A percentile compares a stretch with the other conserved stretches of the same genome.
Evolutionary conservation across 2,888 invertebrate species (phyloP).

Genomic region (Diabrotica balteata): DNA sequence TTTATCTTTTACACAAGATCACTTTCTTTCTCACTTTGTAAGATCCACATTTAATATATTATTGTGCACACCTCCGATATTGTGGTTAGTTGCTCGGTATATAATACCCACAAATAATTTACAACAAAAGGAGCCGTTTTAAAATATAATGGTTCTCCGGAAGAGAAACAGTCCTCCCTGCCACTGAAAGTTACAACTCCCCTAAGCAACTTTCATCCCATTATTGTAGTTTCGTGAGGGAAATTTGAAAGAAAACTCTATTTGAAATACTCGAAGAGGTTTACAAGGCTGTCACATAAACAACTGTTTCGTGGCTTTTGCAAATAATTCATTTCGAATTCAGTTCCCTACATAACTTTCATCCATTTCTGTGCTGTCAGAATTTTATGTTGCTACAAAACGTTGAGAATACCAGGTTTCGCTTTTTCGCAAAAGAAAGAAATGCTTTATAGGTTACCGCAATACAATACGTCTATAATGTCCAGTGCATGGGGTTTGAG

Average conservation of each 20-base stretch:
- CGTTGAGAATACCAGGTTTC: constrained; percentile 3
- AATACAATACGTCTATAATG: not conserved
- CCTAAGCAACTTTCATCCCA: constrained; percentile 27
- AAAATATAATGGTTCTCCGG: too few relatives aligned
- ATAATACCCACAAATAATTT: too few relatives aligned
- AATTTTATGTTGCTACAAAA: constrained; percentile 13
- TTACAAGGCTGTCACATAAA: constrained; percentile 36
- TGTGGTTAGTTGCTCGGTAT: too few relatives aligned
- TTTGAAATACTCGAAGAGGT: constrained; percentile 30
- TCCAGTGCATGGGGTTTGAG: not conserved
- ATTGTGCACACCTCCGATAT: too few relatives aligned
- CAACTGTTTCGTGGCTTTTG: constrained; percentile 29
- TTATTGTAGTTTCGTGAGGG: constrained; percentile 39
- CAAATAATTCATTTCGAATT: constrained; percentile 24
- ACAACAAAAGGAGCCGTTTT: too few relatives aligned
- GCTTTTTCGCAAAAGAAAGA: not conserved
- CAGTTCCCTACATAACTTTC: constrained; percentile 14
- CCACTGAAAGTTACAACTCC: constrained; percentile 20
- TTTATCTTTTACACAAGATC: too few relatives aligned
- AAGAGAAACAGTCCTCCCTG: not conserved
- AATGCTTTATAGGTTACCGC: constrained; percentile 5
- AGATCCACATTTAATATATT: too few relatives aligned
- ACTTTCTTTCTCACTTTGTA: too few relatives aligned
- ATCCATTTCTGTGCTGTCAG: constrained; percentile 14
- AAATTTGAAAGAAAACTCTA: constrained; percentile 37